A percentile compares a stretch with the other conserved stretches of the same genome.
phyloP scores from a whole-genome alignment of 1,140 invertebrate genomes.

The Pomacea maculata region DNA sequence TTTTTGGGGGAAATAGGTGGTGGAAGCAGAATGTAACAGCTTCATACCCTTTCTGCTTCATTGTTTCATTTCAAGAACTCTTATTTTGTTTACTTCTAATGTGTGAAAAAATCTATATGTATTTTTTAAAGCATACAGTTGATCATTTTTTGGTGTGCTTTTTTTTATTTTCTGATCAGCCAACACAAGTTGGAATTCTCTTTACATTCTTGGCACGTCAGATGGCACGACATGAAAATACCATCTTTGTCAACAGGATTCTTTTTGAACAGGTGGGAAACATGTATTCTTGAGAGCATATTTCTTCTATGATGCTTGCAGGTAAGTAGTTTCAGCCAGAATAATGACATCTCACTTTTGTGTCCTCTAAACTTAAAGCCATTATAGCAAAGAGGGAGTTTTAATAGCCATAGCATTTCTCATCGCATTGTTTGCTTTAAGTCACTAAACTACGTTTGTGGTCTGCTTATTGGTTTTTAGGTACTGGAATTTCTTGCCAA shows the following conservation, averaged over 20 bases:
- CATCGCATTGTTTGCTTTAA: neutral
- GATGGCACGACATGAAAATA: constrained; percentile 69
- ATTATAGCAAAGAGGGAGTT: no score
- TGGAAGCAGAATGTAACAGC: no score
- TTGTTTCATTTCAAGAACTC: no score
- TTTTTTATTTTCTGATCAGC: constrained; percentile 40
- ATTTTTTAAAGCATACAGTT: neutral
- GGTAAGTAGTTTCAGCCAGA: neutral
- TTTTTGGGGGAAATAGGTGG: no score
- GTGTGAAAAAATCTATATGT: neutral
- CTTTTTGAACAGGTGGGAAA: constrained; percentile 69
- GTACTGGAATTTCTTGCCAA: constrained; percentile 66
- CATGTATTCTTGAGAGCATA: no score
- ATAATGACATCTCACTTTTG: no score
- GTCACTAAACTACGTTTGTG: neutral
- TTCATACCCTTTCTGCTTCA: no score
- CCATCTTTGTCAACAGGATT: constrained; percentile 68
- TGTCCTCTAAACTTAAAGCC: no score
- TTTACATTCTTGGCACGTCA: constrained; percentile 81
- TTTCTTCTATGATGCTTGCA: neutral
- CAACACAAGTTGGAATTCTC: constrained; percentile 74
- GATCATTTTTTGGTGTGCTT: neutral
- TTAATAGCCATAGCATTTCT: no score
- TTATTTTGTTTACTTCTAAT: no score
- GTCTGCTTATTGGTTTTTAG: constrained; percentile 28